Percentiles rank a stretch among this genome's conserved stretches.
Evolutionary conservation across 2,113 vertebrate genomes (phyloP).

Genomic region (human): GRCh38 chr4:129775001-129775500

Average conservation of each 20-base stretch:
- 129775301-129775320: not conserved
- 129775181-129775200: not conserved
- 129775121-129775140: not conserved
- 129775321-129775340: not conserved
- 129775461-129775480: slow-evolving; percentile 10
- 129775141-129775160: not conserved
- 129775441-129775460: not conserved
- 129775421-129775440: not conserved
- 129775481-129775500: slow-evolving; percentile 16
- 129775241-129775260: not conserved
- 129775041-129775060: not conserved
- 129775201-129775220: not conserved
- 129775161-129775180: not conserved
- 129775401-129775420: not conserved
- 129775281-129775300: not conserved
- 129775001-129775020: not conserved
- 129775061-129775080: not conserved
- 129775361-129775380: not conserved
- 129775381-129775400: not conserved
- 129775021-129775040: not conserved
- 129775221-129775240: not conserved
- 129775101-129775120: not conserved
- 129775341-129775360: not conserved
- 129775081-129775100: not conserved
- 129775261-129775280: not conserved